These are phyloP conservation scores for Monopis laevigella DNA, from an alignment of 2,888 invertebrate species.

Conservation along the genomic window DNA sequence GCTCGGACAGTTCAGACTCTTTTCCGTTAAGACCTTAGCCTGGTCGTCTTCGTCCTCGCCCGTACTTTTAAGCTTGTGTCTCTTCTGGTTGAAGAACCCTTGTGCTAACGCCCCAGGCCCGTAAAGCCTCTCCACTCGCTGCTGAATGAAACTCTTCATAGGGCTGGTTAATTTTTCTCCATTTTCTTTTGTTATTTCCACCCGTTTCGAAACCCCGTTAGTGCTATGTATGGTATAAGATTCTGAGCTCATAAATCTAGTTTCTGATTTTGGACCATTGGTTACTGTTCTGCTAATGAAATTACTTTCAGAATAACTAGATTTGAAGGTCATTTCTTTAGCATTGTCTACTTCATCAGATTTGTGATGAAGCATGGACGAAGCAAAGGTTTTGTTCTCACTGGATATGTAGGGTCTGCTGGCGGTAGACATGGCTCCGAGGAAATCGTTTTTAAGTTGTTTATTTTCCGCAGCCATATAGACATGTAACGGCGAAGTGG, in stretches of 20 bases:
- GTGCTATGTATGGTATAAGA: conserved; percentile 55
- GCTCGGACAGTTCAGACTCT: conserved; percentile 42
- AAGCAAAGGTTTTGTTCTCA: conserved; percentile 51
- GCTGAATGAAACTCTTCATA: conserved; percentile 84
- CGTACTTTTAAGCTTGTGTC: conserved; percentile 53
- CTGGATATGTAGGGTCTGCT: conserved; percentile 47
- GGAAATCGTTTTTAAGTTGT: conserved; percentile 58
- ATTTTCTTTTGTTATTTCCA: conserved; percentile 59
- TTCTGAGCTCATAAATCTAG: conserved; percentile 37
- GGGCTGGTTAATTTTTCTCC: conserved; percentile 57
- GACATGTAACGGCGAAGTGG: conserved; percentile 48
- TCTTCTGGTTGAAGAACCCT: conserved; percentile 79
- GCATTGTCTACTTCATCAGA: conserved; percentile 54
- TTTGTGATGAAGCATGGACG: conserved; percentile 48
- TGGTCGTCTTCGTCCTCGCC: conserved; percentile 41
- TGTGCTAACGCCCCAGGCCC: conserved; percentile 88
- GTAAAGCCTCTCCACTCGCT: conserved; percentile 87
- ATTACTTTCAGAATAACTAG: conserved; percentile 59
- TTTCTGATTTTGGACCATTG: conserved; percentile 41
- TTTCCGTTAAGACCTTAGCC: conserved; percentile 45
- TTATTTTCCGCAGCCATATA: conserved; percentile 61
- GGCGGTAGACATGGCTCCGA: conserved; percentile 56
- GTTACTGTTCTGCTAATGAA: conserved; percentile 41
- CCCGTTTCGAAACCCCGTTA: conserved; percentile 51
- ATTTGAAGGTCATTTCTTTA: conserved; percentile 52